These are phyloP conservation scores for Pristionchus entomophagus DNA, from an alignment of 2,888 invertebrate genomes.

Conservation along the genomic window DNA sequence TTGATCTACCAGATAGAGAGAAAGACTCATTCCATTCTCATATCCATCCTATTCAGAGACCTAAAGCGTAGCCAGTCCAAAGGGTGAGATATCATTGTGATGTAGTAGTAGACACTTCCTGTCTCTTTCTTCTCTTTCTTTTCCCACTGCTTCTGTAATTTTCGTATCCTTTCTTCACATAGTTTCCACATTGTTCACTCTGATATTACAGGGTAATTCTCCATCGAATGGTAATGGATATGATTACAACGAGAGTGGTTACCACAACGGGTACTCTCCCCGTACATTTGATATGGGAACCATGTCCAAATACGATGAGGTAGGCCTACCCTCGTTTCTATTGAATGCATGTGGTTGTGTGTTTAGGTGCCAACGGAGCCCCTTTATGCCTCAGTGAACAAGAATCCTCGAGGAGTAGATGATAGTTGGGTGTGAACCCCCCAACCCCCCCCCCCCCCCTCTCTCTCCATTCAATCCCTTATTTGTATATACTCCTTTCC, in stretches of 20 bases:
- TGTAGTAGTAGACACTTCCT: background rate
- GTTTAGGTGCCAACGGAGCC: slow-evolving; percentile 59
- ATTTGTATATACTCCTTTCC: background rate
- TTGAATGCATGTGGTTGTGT: background rate
- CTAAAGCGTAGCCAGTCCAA: background rate
- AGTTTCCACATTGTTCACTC: no score
- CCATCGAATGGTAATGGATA: no score
- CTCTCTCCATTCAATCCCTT: background rate
- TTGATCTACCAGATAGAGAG: background rate
- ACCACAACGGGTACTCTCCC: background rate
- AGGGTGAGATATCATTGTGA: slow-evolving; percentile 3
- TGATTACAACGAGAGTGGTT: background rate
- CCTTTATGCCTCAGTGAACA: slow-evolving; percentile 74
- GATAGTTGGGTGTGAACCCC: slow-evolving; percentile 74
- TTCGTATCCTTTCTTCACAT: background rate
- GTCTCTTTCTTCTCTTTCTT: background rate
- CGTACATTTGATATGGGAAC: no score
- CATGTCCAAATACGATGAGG: background rate
- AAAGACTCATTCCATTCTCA: background rate
- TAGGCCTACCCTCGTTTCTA: background rate
- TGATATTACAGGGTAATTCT: background rate
- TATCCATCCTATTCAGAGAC: background rate
- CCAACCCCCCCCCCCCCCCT: no score
- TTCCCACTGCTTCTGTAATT: no score
- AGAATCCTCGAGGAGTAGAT: slow-evolving; percentile 59